Evolutionary conservation across 2,888 invertebrate species (phyloP), one percentile per base, ranked within the genome.

Genomic region (Acronicta aceris): DNA sequence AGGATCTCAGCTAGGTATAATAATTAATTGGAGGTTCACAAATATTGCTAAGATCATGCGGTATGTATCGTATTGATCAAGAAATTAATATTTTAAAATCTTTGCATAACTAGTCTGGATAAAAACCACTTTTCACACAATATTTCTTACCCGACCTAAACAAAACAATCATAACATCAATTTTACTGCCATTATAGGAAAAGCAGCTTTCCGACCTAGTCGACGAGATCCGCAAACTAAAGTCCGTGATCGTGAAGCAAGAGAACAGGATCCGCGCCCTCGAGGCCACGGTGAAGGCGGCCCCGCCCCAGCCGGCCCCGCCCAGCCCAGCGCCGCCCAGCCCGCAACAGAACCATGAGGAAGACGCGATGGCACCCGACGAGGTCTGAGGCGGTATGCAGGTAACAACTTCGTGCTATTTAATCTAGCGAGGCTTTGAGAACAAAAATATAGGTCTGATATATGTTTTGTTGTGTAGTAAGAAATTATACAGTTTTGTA

Each of bases 171-270:
- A 36, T 38, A 25, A 42, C 10, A 5, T 10, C 10, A 42, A 17
- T 1, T 15, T n/a, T 27, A 1, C 4, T 6, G 17, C 45, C 7
- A 46, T 82, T 86, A 8, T 84, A 96, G 97, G 97, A 97, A 73
- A 97, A 97, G 76, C 96, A 97, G 73, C 93, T 98, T 16, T 97
- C 98, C 78, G 98, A 98, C 85, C 96, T 98, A 78, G 96, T 97
- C 42, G 98, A 98, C 85, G 98, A 98, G 90, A 98, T 98, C 79
- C 96, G 98, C 61, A 98, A 98, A 88, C 92, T 98, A 74, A 98
- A 98, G 86, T 97, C 98, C n/a, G 98, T 98, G 89, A 98, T 98
- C 77, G 97, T 98, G 27, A 98, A 98, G 85, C 98, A 98, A 85
- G 98, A 98, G 93, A 98, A 98, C 79, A 95, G 98, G 54, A 97